These are phyloP conservation scores for Smutsia temminckii DNA, from an alignment of 2,797 vertebrate genomes.

Conservation along the genomic window DNA sequence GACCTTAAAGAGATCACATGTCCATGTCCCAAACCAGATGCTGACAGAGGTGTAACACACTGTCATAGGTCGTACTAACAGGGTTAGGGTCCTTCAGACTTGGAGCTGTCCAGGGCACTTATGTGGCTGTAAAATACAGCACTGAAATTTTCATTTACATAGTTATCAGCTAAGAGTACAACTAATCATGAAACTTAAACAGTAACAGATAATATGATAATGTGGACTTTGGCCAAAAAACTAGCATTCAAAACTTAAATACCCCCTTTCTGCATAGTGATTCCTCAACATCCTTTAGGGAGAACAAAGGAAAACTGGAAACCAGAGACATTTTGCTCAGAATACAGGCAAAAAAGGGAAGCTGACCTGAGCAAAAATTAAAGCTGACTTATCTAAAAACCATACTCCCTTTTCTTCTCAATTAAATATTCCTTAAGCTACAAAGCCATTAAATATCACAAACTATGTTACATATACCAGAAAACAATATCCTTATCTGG, in stretches of 20 bases:
- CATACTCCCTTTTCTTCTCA: background rate
- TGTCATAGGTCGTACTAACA: background rate
- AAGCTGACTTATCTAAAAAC: background rate
- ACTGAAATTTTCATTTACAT: background rate
- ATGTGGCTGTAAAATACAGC: background rate
- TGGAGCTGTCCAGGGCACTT: background rate
- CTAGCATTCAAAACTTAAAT: background rate
- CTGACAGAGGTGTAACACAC: background rate
- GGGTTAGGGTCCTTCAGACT: background rate
- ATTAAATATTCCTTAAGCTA: background rate
- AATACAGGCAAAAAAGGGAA: background rate
- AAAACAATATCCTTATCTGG: background rate
- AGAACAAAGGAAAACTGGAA: background rate
- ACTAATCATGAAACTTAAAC: constrained; percentile 9
- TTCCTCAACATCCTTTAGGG: constrained; percentile 1
- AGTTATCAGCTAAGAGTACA: background rate
- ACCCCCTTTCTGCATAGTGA: background rate
- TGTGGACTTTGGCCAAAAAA: background rate
- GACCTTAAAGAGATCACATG: background rate
- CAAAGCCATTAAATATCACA: background rate
- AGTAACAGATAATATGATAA: background rate
- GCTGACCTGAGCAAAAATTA: constrained; percentile 15
- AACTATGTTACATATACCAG: background rate
- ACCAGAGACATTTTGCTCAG: constrained; percentile 14
- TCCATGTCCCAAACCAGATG: background rate